Evolutionary conservation across 2,797 vertebrate species (phyloP).

Genomic region (Enteromius argenteus): DNA sequence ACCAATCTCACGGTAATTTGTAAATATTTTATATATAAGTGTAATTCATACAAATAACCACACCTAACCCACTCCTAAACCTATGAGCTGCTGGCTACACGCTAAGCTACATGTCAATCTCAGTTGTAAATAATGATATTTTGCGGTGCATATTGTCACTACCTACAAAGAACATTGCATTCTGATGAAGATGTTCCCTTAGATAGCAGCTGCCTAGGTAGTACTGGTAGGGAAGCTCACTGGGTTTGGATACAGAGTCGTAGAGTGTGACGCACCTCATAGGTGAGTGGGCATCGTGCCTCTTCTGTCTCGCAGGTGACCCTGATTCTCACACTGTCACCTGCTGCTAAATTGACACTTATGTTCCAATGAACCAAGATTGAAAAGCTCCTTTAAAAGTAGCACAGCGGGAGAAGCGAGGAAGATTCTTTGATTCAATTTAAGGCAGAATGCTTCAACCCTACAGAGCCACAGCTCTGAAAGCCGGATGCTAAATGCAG

Average conservation of each 20-base stretch:
- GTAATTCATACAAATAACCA: too few relatives aligned
- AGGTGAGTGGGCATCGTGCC: slow-evolving; percentile 31
- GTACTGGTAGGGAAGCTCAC: not conserved
- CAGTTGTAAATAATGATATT: not conserved
- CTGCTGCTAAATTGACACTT: slow-evolving; percentile 68
- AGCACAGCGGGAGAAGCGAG: slow-evolving; percentile 62
- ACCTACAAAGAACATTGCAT: not conserved
- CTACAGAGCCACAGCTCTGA: slow-evolving; percentile 20
- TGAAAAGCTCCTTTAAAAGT: slow-evolving; percentile 63
- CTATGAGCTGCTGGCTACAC: not conserved
- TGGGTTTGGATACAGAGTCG: not conserved
- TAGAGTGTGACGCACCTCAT: slow-evolving; percentile 13
- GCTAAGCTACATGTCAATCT: not conserved
- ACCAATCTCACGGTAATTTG: too few relatives aligned
- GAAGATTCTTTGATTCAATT: slow-evolving; percentile 47
- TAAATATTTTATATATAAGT: too few relatives aligned
- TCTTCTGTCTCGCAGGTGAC: slow-evolving; percentile 49
- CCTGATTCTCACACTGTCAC: slow-evolving; percentile 58
- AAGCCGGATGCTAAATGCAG: slow-evolving; percentile 63
- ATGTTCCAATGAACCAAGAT: slow-evolving; percentile 53
- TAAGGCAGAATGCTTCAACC: slow-evolving; percentile 18
- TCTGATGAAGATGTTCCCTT: not conserved
- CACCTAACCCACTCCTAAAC: too few relatives aligned
- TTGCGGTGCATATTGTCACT: not conserved
- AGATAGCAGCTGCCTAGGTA: not conserved